Conservation (phyloP, 2,113 vertebrate species). For the Pseudopodoces humilis region DNA sequence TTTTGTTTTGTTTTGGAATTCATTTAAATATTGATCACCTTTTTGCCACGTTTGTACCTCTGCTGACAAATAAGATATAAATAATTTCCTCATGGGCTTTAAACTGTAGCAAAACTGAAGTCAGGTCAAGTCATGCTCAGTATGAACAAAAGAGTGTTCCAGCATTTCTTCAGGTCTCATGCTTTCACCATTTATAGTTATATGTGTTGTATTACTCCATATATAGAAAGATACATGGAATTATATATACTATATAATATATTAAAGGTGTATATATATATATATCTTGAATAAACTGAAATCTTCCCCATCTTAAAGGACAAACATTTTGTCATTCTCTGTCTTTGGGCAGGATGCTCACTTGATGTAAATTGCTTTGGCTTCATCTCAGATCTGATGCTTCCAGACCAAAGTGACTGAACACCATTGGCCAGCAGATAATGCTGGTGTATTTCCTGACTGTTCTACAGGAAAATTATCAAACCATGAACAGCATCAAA, state of each 20-base stretch:
- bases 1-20: neutral
- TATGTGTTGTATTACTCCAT: neutral
- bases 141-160: neutral
- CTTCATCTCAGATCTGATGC: neutral
- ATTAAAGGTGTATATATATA: neutral
- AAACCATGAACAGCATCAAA: neutral
- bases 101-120: neutral
- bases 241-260: neutral
- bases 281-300: neutral
- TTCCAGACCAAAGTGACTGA: neutral
- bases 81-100: neutral
- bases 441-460: neutral
- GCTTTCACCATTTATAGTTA: neutral
- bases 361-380: neutral
- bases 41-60: neutral
- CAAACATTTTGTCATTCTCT: neutral
- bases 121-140: neutral
- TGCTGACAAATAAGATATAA: neutral
- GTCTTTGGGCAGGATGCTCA: neutral
- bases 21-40: neutral
- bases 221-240: neutral
- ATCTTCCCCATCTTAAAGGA: neutral
- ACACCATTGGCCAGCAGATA: neutral
- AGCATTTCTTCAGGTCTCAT: neutral
- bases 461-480: neutral